Base-by-base conservation (phyloP, 1,140 invertebrate species). In the Euwallacea fornicatus region DNA sequence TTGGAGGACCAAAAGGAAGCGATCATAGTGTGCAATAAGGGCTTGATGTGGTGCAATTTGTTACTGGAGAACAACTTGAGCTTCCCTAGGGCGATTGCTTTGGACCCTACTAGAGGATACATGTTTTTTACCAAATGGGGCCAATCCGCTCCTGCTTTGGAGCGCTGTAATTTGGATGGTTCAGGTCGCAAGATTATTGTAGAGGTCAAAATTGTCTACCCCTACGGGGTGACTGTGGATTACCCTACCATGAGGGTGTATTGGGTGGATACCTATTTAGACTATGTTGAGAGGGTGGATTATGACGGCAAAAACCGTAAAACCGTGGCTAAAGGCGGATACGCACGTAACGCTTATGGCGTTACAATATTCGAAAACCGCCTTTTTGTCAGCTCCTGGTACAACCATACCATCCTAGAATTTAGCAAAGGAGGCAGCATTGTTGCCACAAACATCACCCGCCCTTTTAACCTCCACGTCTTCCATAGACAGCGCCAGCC, bases 61-160 rank as follows among this genome's bases (percentile, higher is more conserved):
- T 77, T 88, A 56, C 82, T 95, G 21, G 84, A 95, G 68, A 83
- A 88, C 66, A 85, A 88, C 64, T 82, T 94, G 21, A 88, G 86
- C 76, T 90, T 91, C 79, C 91, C 92, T 11, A 84, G 90, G 74
- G 90, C 91, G 3, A 83, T 96, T 72, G 93, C 91, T 13, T 78
- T 96, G 11, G 94, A 97, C 85, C 93, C 94, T 2, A 87, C 86
- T 2, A 85, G 85, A 77, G 93, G 90, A n/a, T 85, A 84, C 70
- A 88, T 93, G 84, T 93, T 92, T 82, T 92, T 90, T 80, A 89
- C 89, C n/a, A 88, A 89, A 78, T 91, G 90, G 88, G 89, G 89
- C 59, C 82, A 84, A 63, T 83, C 84, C 9, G 79, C 85, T 15
- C 85, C 91, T 6, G 85, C 84, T 76, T 78, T 95, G 73, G 86